Conservation (phyloP, 2,797 vertebrate species). For the Rhyacichthys aspro region DNA sequence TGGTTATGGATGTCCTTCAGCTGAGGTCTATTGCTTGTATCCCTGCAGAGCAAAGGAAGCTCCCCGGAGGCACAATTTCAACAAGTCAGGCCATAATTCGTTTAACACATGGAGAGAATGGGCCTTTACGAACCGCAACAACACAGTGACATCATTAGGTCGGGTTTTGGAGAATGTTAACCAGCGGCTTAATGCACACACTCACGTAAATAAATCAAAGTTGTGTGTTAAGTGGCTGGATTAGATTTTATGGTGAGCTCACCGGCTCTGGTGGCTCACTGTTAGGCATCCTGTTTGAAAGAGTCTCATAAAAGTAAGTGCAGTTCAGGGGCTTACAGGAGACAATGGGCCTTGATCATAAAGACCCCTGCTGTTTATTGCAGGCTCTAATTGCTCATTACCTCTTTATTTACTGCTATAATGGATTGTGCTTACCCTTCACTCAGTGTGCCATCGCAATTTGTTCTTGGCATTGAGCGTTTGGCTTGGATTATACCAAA, state of each 20-base stretch:
- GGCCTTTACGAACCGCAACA: conserved; percentile 65
- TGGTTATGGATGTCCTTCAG: conserved; percentile 62
- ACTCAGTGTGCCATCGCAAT: conserved; percentile 25
- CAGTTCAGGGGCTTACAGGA: conserved; percentile 39
- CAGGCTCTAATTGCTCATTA: conserved; percentile 60
- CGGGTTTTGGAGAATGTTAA: conserved; percentile 70
- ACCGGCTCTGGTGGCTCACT: conserved; percentile 48
- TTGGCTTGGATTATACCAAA: not conserved
- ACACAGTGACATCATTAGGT: conserved; percentile 76
- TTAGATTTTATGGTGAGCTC: conserved; percentile 66
- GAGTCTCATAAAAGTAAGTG: conserved; percentile 61
- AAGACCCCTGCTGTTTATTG: conserved; percentile 61
- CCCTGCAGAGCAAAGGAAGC: conserved; percentile 47
- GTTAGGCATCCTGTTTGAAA: conserved; percentile 54
- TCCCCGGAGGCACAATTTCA: conserved; percentile 70
- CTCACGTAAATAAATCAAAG: conserved; percentile 75
- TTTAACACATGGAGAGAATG: conserved; percentile 76
- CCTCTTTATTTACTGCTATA: conserved; percentile 60
- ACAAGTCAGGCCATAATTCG: conserved; percentile 76
- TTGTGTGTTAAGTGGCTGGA: conserved; percentile 68
- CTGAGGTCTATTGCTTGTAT: conserved; percentile 40
- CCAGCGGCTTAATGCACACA: conserved; percentile 69
- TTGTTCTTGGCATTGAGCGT: conserved; percentile 13
- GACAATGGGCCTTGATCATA: conserved; percentile 45
- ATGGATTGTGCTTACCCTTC: conserved; percentile 38